Percentiles rank a stretch among this genome's conserved stretches.
Evolutionary conservation across 2,888 invertebrate genomes (phyloP).

Genomic region (Noctua fimbriata): DNA sequence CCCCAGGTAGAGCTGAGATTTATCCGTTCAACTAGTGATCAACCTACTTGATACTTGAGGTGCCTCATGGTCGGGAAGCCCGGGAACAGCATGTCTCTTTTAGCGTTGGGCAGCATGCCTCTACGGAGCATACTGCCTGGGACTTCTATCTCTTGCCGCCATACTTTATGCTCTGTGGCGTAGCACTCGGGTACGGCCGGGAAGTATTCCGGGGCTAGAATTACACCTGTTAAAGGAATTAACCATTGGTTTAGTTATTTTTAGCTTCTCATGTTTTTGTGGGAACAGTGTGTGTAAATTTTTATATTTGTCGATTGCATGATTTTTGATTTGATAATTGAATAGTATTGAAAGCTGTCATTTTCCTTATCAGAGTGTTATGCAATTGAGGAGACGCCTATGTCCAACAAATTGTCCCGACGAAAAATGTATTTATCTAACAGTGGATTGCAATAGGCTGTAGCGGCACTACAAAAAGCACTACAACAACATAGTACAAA

Average conservation of each 20-base stretch:
- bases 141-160: slow-evolving; percentile 91
- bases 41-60: slow-evolving; percentile 92
- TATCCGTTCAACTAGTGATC: neutral
- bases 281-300: neutral
- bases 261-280: neutral
- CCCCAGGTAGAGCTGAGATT: no score
- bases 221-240: slow-evolving; percentile 74
- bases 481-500: no score
- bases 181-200: slow-evolving; percentile 90
- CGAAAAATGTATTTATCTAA: no score
- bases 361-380: no score
- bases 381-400: no score
- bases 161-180: slow-evolving; percentile 88
- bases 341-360: no score
- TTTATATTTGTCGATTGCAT: no score
- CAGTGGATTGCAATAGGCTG: neutral
- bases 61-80: slow-evolving; percentile 98
- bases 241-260: neutral
- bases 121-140: slow-evolving; percentile 90
- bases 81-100: slow-evolving; percentile 93
- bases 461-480: no score
- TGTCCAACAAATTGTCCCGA: neutral
- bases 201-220: slow-evolving; percentile 91
- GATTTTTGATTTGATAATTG: no score
- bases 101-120: slow-evolving; percentile 93